Conservation (phyloP, 2,797 vertebrate genomes). For the Gadopsis bispinosus region DNA sequence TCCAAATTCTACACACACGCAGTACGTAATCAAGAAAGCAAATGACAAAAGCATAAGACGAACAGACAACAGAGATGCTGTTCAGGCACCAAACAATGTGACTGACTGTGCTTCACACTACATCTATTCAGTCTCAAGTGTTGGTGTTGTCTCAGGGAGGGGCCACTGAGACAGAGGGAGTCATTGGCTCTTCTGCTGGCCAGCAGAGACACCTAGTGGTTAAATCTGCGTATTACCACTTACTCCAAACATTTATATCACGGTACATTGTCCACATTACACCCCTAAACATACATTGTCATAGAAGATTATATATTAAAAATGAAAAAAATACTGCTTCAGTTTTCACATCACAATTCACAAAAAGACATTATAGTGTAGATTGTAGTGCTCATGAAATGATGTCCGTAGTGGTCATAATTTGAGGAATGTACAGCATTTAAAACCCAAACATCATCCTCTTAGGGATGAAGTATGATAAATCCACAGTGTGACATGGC, state of each 20-base stretch:
- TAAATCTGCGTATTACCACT: constrained; percentile 67
- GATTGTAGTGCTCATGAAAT: constrained; percentile 54
- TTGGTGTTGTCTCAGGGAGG: constrained; percentile 64
- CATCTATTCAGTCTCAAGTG: constrained; percentile 67
- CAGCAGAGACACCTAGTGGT: constrained; percentile 77
- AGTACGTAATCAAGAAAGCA: constrained; percentile 34
- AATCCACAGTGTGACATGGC: constrained; percentile 47
- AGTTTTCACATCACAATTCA: constrained; percentile 61
- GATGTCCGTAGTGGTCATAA: constrained; percentile 36
- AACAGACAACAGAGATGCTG: constrained; percentile 66
- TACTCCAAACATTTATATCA: constrained; percentile 60
- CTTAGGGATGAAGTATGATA: constrained; percentile 34
- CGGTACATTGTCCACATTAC: constrained; percentile 61
- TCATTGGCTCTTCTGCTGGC: constrained; percentile 48
- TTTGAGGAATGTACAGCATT: constrained; percentile 63
- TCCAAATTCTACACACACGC: constrained; percentile 45
- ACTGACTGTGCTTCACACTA: constrained; percentile 67
- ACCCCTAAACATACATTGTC: constrained; percentile 56
- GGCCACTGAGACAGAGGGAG: constrained; percentile 35
- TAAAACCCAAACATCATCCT: constrained; percentile 39
- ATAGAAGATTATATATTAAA: constrained; percentile 57
- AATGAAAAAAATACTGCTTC: constrained; percentile 46
- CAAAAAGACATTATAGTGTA: constrained; percentile 68
- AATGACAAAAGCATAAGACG: constrained; percentile 66
- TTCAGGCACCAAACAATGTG: constrained; percentile 75